phyloP scores from a whole-genome alignment of 1,140 invertebrate genomes.

The Leptinotarsa texana region DNA sequence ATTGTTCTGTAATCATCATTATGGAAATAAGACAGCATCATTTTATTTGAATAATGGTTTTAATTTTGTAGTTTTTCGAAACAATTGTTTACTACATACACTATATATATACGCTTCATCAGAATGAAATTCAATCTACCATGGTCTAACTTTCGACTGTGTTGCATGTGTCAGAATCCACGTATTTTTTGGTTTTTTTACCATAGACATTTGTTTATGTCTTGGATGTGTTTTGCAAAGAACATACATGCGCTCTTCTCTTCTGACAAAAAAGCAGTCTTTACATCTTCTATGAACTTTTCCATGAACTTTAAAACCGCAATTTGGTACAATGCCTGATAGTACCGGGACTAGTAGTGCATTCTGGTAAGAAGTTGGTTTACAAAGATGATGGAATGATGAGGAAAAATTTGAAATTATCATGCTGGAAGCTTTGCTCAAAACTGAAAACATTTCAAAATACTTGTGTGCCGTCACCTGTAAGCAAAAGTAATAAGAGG shows the following conservation, averaged over 20 bases:
- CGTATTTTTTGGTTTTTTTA: slow-evolving; percentile 65
- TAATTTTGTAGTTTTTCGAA: too few species aligned
- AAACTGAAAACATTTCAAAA: not conserved
- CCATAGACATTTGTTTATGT: slow-evolving; percentile 78
- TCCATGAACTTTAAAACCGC: slow-evolving; percentile 66
- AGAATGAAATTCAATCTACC: slow-evolving; percentile 49
- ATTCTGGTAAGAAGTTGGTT: not conserved
- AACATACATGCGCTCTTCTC: slow-evolving; percentile 70
- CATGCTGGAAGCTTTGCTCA: not conserved
- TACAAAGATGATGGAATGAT: not conserved
- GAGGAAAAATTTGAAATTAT: not conserved
- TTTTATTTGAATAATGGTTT: too few species aligned
- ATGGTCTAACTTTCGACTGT: slow-evolving; percentile 65
- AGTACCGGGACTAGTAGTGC: slow-evolving; percentile 25
- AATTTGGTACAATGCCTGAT: slow-evolving; percentile 37
- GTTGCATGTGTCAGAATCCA: slow-evolving; percentile 75
- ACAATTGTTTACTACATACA: too few species aligned
- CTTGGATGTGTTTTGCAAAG: slow-evolving; percentile 74
- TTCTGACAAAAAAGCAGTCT: slow-evolving; percentile 73
- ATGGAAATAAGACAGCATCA: too few species aligned
- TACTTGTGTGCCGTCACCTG: too few species aligned
- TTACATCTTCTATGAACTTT: slow-evolving; percentile 68
- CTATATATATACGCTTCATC: too few species aligned
- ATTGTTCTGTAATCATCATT: too few species aligned
- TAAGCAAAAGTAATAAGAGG: too few species aligned